phyloP scores from a whole-genome alignment of 2,797 vertebrate genomes.

The Diplodus puntazzo region DNA sequence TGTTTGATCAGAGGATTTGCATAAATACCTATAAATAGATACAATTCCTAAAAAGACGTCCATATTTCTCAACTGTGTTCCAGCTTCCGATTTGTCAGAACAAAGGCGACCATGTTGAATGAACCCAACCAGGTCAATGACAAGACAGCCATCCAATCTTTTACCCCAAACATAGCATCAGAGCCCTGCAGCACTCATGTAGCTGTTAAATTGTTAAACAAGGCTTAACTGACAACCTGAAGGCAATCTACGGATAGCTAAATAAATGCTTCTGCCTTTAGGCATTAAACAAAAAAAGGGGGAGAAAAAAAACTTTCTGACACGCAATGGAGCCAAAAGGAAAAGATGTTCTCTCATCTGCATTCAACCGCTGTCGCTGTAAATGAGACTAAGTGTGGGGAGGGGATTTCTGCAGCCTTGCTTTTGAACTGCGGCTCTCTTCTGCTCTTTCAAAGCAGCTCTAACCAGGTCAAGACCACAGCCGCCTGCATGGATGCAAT shows the following conservation, averaged over 20 bases:
- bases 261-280: conserved; percentile 44
- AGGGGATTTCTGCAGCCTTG: conserved; percentile 61
- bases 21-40: not conserved
- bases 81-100: conserved; percentile 1
- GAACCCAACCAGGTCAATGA: conserved; percentile 9
- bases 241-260: conserved; percentile 32
- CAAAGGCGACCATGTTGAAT: conserved; percentile 6
- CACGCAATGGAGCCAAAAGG: conserved; percentile 13
- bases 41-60: not conserved
- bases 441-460: conserved; percentile 31
- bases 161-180: not conserved
- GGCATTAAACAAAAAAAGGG: conserved; percentile 11
- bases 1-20: not conserved
- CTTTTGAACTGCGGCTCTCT: conserved; percentile 48
- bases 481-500: not conserved
- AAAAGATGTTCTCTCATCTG: conserved; percentile 55
- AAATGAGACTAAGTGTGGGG: conserved; percentile 49
- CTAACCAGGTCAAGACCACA: conserved; percentile 54
- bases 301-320: not conserved
- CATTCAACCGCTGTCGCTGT: conserved; percentile 51
- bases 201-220: conserved; percentile 51
- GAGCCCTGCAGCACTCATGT: conserved; percentile 24
- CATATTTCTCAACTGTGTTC: not conserved
- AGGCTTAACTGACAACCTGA: conserved; percentile 46
- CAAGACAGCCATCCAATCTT: conserved; percentile 11